Percentiles rank a stretch among this genome's conserved stretches.
phyloP scores from a whole-genome alignment of 2,888 invertebrate genomes.

The Halictus ligatus region DNA sequence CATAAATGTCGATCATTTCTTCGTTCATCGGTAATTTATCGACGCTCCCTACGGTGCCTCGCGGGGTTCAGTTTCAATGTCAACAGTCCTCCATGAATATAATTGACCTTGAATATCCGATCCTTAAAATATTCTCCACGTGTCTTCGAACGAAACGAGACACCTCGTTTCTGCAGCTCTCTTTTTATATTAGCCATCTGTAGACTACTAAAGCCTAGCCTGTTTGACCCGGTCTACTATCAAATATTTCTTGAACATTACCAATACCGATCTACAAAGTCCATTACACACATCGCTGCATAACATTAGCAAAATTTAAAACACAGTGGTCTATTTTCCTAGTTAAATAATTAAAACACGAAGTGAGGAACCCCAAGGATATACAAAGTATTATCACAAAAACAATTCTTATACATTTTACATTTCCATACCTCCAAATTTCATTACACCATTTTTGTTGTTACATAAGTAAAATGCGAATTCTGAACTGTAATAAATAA shows the following conservation, averaged over 20 bases:
- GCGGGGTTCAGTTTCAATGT: conserved; percentile 25
- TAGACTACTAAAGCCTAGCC: conserved; percentile 4
- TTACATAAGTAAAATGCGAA: neutral
- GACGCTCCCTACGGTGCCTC: neutral
- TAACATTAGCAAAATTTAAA: neutral
- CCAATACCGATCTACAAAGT: neutral
- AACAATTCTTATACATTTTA: too few species aligned
- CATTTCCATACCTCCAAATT: too few species aligned
- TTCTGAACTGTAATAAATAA: too few species aligned
- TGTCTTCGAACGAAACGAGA: conserved; percentile 43
- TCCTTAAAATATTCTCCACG: conserved; percentile 49
- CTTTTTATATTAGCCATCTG: conserved; percentile 1
- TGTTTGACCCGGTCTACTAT: conserved; percentile 9
- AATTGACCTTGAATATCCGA: conserved; percentile 56
- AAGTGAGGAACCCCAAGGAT: too few species aligned
- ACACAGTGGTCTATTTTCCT: neutral
- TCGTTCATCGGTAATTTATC: neutral
- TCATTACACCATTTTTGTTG: too few species aligned
- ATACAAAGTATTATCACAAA: too few species aligned
- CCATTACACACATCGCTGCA: neutral
- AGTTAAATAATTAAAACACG: neutral
- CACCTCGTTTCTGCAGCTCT: conserved; percentile 14
- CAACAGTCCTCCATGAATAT: conserved; percentile 43
- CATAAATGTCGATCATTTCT: neutral
- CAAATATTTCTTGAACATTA: neutral